A percentile compares a stretch with the other conserved stretches of the same genome.
These are phyloP conservation scores for Schizopygopsis pylzovi DNA, from an alignment of 2,797 vertebrate genomes.

Conservation along the genomic window DNA sequence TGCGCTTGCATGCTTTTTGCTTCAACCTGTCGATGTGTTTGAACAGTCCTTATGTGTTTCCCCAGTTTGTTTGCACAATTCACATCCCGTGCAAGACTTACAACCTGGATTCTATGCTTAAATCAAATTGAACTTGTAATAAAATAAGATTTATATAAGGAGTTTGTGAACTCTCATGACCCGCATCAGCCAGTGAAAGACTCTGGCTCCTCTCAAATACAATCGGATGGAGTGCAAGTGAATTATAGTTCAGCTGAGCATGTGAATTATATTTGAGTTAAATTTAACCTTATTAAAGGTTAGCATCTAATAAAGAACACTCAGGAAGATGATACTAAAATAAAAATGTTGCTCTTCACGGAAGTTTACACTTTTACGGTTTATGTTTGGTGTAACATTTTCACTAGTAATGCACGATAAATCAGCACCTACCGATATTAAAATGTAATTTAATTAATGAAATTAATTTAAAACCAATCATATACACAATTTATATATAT, in stretches of 20 bases:
- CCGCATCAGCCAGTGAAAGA: not conserved
- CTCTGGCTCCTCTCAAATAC: not conserved
- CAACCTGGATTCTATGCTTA: not conserved
- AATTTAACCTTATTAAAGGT: slow-evolving; percentile 37
- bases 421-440: not conserved
- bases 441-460: not conserved
- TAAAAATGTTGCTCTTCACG: not conserved
- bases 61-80: slow-evolving; percentile 4
- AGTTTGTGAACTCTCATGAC: slow-evolving; percentile 2
- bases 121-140: slow-evolving; percentile 38
- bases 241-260: slow-evolving; percentile 3
- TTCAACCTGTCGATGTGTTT: slow-evolving; percentile 59
- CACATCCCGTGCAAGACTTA: not conserved
- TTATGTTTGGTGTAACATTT: not conserved
- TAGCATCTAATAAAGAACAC: not conserved
- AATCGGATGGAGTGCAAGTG: slow-evolving; percentile 17
- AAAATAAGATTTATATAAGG: slow-evolving; percentile 39
- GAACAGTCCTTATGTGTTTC: slow-evolving; percentile 27
- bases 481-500: no score
- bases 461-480: no score
- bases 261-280: slow-evolving; percentile 46
- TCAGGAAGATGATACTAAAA: no score
- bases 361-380: not conserved
- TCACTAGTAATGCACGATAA: not conserved
- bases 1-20: slow-evolving; percentile 61